These are phyloP conservation scores for Parus major DNA, from an alignment of 2,113 vertebrate species.

Conservation along the genomic window DNA sequence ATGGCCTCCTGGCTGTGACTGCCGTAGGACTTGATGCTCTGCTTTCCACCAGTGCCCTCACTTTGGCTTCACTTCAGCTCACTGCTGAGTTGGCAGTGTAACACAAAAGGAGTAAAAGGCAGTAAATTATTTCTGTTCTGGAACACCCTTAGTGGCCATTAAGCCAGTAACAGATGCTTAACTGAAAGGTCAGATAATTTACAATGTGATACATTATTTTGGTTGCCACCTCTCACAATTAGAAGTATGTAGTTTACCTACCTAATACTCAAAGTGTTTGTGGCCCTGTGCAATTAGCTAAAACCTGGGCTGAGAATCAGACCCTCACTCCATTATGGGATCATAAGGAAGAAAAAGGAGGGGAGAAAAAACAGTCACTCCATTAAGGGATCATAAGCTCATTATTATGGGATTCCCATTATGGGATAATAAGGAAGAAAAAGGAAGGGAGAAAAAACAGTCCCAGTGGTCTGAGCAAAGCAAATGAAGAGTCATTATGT, in stretches of 20 bases:
- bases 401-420: not conserved
- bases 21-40: rapidly evolving
- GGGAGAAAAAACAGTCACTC: not conserved
- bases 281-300: not conserved
- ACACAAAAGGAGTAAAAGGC: not conserved
- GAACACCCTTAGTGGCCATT: not conserved
- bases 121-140: not conserved
- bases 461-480: not conserved
- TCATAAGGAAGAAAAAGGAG: not conserved
- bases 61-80: not conserved
- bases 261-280: not conserved
- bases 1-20: not conserved
- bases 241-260: not conserved
- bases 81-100: not conserved
- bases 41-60: not conserved
- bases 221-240: not conserved
- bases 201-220: not conserved
- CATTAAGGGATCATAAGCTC: too few species aligned
- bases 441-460: not conserved
- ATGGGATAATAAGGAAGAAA: not conserved
- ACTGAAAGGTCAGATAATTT: slow-evolving; percentile 13
- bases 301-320: not conserved
- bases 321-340: not conserved
- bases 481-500: not conserved
- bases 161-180: not conserved